These are phyloP conservation scores for Andricus grossulariae DNA, from an alignment of 1,140 invertebrate species.

Conservation along the genomic window DNA sequence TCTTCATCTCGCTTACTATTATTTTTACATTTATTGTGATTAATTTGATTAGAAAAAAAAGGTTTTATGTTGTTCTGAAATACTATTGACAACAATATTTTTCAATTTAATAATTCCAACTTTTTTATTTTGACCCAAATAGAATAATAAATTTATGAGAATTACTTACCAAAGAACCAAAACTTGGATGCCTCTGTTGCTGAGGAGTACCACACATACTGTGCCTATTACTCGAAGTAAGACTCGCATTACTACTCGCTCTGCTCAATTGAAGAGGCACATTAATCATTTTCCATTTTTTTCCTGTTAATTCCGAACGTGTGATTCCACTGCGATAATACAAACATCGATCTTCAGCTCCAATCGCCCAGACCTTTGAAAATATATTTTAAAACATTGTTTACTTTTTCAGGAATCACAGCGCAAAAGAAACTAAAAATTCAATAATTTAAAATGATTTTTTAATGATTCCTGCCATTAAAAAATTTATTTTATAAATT, in stretches of 20 bases:
- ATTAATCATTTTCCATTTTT: conserved; percentile 88
- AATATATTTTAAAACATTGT: conserved; percentile 36
- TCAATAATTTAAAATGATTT: too few species aligned
- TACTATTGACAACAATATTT: too few species aligned
- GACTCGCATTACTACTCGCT: conserved; percentile 83
- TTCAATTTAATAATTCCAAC: too few species aligned
- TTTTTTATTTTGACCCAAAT: neutral
- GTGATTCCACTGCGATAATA: conserved; percentile 89
- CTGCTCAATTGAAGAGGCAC: conserved; percentile 87
- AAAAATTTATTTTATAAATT: neutral
- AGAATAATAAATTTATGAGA: conserved; percentile 7
- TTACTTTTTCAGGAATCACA: neutral
- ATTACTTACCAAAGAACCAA: conserved; percentile 72
- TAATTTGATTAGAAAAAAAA: too few species aligned
- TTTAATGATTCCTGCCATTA: neutral
- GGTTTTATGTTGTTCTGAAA: neutral
- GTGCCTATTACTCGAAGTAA: conserved; percentile 76
- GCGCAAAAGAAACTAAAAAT: too few species aligned
- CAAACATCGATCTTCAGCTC: conserved; percentile 83
- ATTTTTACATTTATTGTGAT: too few species aligned
- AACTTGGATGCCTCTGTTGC: conserved; percentile 71
- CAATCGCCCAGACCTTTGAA: conserved; percentile 81
- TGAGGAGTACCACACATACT: conserved; percentile 75
- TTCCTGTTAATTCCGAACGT: conserved; percentile 87
- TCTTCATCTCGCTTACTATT: too few species aligned